These are phyloP conservation scores for Hermaeophaga mercurialis DNA, from an alignment of 2,888 invertebrate species.

Conservation along the genomic window DNA sequence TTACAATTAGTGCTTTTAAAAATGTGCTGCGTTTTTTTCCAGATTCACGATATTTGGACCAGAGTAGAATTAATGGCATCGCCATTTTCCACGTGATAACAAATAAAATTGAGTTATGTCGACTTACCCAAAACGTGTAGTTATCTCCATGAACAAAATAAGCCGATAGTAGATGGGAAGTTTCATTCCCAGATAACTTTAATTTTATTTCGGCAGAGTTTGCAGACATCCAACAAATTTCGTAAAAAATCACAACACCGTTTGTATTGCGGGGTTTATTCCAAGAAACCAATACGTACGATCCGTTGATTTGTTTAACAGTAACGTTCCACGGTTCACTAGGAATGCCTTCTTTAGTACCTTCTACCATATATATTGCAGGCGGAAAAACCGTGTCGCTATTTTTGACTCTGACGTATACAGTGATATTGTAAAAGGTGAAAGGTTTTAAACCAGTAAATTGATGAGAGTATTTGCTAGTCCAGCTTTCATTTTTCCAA, in stretches of 20 bases:
- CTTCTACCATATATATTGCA: conserved; percentile 57
- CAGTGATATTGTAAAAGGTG: conserved; percentile 80
- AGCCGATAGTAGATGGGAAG: conserved; percentile 62
- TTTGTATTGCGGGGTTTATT: conserved; percentile 67
- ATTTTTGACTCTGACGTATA: conserved; percentile 69
- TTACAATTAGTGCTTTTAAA: too few relatives aligned
- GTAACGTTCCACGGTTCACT: conserved; percentile 70
- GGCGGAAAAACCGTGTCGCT: conserved; percentile 66
- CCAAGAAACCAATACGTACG: conserved; percentile 73
- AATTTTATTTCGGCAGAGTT: conserved; percentile 61
- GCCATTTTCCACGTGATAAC: too few relatives aligned
- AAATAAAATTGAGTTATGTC: too few relatives aligned
- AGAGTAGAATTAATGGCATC: too few relatives aligned
- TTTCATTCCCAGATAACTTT: conserved; percentile 56
- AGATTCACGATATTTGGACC: too few relatives aligned
- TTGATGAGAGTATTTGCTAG: conserved; percentile 62
- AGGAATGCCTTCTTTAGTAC: conserved; percentile 72
- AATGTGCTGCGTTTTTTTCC: too few relatives aligned
- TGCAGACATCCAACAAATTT: conserved; percentile 69
- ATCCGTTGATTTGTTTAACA: conserved; percentile 68
- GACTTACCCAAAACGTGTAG: conserved; percentile 75
- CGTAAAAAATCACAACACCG: conserved; percentile 68
- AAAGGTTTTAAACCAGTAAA: conserved; percentile 71
- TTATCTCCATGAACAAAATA: conserved; percentile 63
- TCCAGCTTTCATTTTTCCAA: conserved; percentile 71